phyloP scores from a whole-genome alignment of 2,113 vertebrate species.

The Malaclemys terrapin region DNA sequence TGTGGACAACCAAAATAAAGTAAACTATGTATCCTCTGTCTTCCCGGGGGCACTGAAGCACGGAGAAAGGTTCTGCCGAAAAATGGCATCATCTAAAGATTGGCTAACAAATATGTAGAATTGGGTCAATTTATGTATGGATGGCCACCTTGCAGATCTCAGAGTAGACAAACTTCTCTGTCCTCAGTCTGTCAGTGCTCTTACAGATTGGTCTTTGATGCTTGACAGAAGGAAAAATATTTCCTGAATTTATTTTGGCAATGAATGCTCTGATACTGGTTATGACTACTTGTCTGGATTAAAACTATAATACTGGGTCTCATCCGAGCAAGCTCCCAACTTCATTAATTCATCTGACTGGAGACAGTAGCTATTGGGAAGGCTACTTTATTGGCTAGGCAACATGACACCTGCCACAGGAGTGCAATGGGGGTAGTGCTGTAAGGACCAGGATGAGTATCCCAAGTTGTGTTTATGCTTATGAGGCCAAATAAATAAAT shows the following conservation, averaged over 20 bases:
- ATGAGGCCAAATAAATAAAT: background rate
- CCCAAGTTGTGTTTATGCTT: background rate
- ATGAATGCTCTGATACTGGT: background rate
- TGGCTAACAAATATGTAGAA: background rate
- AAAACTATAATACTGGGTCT: no score
- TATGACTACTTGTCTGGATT: background rate
- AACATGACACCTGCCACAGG: background rate
- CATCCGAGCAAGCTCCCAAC: no score
- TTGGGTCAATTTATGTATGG: background rate
- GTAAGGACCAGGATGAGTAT: background rate
- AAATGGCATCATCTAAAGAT: no score
- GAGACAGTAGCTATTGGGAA: no score
- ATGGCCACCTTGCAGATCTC: background rate
- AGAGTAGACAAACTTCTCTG: background rate
- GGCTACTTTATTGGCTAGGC: background rate
- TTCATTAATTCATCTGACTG: no score
- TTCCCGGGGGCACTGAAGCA: no score
- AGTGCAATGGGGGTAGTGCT: background rate
- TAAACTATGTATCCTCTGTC: no score
- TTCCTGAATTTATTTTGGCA: background rate
- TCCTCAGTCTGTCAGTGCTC: background rate
- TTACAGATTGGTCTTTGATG: accelerated
- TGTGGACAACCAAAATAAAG: no score
- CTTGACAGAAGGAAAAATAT: background rate
- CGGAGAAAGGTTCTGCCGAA: no score